Evolutionary conservation across 2,888 invertebrate species (phyloP).

Genomic region (Drosophila buzzatii): DNA sequence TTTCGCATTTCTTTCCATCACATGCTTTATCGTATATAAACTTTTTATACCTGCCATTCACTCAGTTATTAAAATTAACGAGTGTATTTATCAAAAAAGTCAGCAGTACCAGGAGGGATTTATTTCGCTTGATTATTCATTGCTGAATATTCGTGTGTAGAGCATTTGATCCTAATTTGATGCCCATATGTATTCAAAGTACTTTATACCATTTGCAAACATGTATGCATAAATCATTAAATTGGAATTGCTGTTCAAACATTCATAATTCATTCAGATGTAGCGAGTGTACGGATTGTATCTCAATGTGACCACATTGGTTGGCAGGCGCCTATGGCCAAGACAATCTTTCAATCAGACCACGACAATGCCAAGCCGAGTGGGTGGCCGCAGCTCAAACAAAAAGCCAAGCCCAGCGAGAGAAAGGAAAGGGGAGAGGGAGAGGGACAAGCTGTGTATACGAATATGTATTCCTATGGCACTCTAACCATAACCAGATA

Average conservation of each 20-base stretch:
- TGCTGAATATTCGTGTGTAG: slow-evolving; percentile 16
- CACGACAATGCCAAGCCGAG: slow-evolving; percentile 8
- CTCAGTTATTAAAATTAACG: background rate
- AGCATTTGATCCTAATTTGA: slow-evolving; percentile 2
- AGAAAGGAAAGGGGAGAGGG: background rate
- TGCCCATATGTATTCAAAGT: background rate
- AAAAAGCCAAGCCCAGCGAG: slow-evolving; percentile 59
- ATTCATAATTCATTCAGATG: slow-evolving; percentile 28
- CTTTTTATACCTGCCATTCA: background rate
- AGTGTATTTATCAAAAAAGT: slow-evolving; percentile 4
- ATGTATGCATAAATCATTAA: slow-evolving; percentile 35
- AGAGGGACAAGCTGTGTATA: slow-evolving; percentile 12
- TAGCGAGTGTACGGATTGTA: background rate
- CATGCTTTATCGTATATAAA: background rate
- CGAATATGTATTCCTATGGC: background rate
- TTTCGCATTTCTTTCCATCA: background rate
- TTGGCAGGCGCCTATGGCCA: slow-evolving; percentile 20
- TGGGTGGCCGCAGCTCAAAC: slow-evolving; percentile 59
- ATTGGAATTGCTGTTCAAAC: slow-evolving; percentile 40
- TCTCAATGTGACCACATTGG: slow-evolving; percentile 32
- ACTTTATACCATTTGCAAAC: slow-evolving; percentile 10
- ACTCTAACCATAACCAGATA: slow-evolving; percentile 27
- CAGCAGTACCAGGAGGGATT: background rate
- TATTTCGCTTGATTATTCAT: slow-evolving; percentile 3
- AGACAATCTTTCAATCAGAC: slow-evolving; percentile 67